phyloP scores from a whole-genome alignment of 2,113 vertebrate genomes.

The Zapus hudsonius region DNA sequence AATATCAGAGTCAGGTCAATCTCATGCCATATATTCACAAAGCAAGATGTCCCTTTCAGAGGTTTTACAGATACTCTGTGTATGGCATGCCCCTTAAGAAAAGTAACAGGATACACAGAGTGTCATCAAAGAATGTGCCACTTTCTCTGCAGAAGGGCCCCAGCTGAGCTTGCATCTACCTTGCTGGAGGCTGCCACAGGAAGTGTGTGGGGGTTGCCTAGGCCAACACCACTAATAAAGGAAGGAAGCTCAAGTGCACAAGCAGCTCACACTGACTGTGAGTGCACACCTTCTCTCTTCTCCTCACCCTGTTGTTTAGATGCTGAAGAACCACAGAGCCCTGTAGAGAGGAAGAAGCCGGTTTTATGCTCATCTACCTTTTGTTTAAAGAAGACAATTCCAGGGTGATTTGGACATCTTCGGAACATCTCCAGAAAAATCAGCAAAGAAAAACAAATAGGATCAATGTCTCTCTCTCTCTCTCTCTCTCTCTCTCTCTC shows the following conservation, averaged over 20 bases:
- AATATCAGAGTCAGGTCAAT: background rate
- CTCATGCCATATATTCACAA: background rate
- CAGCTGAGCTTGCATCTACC: background rate
- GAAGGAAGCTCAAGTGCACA: background rate
- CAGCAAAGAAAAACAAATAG: background rate
- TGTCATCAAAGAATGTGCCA: background rate
- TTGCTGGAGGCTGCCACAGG: background rate
- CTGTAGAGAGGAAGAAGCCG: background rate
- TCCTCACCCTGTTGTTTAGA: too few species aligned
- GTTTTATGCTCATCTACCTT: background rate
- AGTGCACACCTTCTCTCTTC: background rate
- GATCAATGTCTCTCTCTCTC: background rate
- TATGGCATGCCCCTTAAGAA: background rate
- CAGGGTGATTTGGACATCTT: background rate
- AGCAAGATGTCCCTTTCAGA: background rate
- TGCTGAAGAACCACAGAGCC: too few species aligned
- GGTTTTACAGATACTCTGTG: background rate
- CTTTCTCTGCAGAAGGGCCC: background rate
- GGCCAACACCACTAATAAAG: background rate
- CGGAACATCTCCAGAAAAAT: background rate
- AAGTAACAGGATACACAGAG: background rate
- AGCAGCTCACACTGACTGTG: background rate
- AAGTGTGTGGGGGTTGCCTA: background rate
- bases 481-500: too few species aligned
- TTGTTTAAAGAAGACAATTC: conserved; percentile 12